Conservation (phyloP, 2,113 vertebrate genomes). For the Dendrocopos noguchii region DNA sequence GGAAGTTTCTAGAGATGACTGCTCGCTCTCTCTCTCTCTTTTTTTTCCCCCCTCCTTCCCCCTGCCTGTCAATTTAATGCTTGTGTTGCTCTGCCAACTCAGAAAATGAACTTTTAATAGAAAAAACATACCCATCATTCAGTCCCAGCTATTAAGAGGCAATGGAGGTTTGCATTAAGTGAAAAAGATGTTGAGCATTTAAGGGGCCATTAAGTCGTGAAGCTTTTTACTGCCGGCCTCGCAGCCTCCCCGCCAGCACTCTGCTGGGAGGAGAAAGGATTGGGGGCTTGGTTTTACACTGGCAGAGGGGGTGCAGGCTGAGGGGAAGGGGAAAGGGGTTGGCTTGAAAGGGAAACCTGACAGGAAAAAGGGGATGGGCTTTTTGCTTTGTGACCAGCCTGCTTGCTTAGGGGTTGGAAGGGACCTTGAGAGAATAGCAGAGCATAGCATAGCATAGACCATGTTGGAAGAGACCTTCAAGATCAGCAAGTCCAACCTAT, state of each 20-base stretch:
- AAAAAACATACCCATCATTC: conserved; percentile 68
- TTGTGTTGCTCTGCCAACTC: conserved; percentile 73
- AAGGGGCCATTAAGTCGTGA: conserved; percentile 74
- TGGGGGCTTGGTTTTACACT: conserved; percentile 4
- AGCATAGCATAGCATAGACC: no score
- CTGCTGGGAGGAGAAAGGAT: conserved; percentile 58
- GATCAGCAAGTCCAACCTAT: no score
- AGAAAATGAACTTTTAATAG: conserved; percentile 78
- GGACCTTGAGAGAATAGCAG: no score
- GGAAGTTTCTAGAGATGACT: conserved; percentile 48
- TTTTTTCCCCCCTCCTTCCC: no score
- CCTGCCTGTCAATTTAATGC: conserved; percentile 57
- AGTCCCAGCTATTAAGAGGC: conserved; percentile 73
- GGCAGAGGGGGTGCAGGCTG: conserved; percentile 7
- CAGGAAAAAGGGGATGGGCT: conserved; percentile 59
- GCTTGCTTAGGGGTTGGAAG: conserved; percentile 21
- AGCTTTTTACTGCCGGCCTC: conserved; percentile 65
- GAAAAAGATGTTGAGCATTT: conserved; percentile 74
- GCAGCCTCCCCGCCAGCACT: conserved; percentile 30
- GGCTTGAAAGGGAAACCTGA: conserved; percentile 64
- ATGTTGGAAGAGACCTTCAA: no score
- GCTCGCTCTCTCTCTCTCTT: not conserved
- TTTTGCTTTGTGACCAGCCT: conserved; percentile 60
- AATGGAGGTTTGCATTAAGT: conserved; percentile 77
- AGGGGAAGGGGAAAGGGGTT: conserved; percentile 28